Base-by-base conservation (phyloP, 2,888 invertebrate genomes). In the Nesidiocoris tenuis region DNA sequence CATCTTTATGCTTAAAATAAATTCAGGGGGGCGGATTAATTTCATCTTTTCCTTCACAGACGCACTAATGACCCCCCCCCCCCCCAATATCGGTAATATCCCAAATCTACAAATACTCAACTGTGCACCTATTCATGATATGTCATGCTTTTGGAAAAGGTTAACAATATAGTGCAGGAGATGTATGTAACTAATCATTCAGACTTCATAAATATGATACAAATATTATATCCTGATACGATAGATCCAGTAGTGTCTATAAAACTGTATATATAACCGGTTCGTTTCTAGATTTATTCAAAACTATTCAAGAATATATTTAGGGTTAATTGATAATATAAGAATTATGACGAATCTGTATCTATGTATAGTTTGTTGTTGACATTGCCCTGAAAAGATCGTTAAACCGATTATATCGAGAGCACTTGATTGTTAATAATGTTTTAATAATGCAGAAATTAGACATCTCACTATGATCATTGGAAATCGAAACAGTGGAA, bases 361-460 rank as follows among this genome's bases (percentile, higher is more conserved):
- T 54, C 54, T 67, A 56, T 67, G 24, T 39, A 39, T 39, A 39
- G 39, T 59, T 59, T 59, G 59, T 70, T 70, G 70, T 70, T 70
- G 57, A 70, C 2, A 22, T 56, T 70, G 24, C 67, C 67, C 70
- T 19, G 9, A 67, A 24, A 22, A 22, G 21, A 67, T 70, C 59
- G 70, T 70, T 70, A 21, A 70, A 24, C 24, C 57, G 57, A 70
- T 70, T 39, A 70, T 70, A 39, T 70, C 59, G 59, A 70, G 59
- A 70, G 70, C 70, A 70, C 70, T 70, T 70, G 70, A 59, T 70
- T 70, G 70, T 70, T 70, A 23, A 70, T 70, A 70, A 39, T 7
- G 39, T 39, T 39, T 39, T 39, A 39, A 39, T 39, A 39, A 39
- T 39, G 39, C 39, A 39, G 39, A 39, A 39, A 39, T 39, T 7